Evolutionary conservation across 2,113 vertebrate genomes (phyloP).

Genomic region (Neoarius graeffei): DNA sequence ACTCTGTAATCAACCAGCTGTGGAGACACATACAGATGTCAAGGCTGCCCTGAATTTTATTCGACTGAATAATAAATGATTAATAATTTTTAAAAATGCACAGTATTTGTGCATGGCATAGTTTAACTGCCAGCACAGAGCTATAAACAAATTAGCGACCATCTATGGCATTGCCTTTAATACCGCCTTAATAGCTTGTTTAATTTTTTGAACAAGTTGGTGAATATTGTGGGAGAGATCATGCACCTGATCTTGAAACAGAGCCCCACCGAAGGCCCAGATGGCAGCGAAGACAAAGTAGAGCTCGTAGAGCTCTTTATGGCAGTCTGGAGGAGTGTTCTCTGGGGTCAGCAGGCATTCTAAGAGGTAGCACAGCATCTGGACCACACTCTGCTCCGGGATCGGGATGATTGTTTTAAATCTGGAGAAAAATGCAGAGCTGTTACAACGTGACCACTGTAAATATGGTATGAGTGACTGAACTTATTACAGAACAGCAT

Average conservation of each 20-base stretch:
- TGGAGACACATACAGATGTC: conserved; percentile 15
- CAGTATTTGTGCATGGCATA: conserved; percentile 4
- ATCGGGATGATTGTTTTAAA: conserved; percentile 94
- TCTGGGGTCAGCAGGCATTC: conserved; percentile 88
- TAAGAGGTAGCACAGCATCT: no score
- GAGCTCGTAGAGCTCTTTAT: conserved; percentile 91
- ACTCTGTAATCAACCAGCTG: conserved; percentile 80
- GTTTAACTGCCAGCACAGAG: conserved; percentile 14
- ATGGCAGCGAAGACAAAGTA: conserved; percentile 93
- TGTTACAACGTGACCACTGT: background rate
- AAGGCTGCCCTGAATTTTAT: conserved; percentile 8
- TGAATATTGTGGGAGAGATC: background rate
- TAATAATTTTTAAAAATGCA: background rate
- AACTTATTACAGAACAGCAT: background rate
- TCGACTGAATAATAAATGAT: background rate
- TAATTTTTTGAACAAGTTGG: background rate
- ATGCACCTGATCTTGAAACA: conserved; percentile 92
- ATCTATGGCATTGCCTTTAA: conserved; percentile 14
- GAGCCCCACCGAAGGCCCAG: conserved; percentile 92
- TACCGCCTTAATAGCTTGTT: background rate
- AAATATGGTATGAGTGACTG: background rate
- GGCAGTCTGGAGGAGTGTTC: conserved; percentile 81
- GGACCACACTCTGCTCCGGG: conserved; percentile 56
- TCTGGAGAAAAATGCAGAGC: conserved; percentile 63
- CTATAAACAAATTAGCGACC: conserved; percentile 20